Conservation (phyloP, 1,140 invertebrate species). For the Ylistrum balloti region DNA sequence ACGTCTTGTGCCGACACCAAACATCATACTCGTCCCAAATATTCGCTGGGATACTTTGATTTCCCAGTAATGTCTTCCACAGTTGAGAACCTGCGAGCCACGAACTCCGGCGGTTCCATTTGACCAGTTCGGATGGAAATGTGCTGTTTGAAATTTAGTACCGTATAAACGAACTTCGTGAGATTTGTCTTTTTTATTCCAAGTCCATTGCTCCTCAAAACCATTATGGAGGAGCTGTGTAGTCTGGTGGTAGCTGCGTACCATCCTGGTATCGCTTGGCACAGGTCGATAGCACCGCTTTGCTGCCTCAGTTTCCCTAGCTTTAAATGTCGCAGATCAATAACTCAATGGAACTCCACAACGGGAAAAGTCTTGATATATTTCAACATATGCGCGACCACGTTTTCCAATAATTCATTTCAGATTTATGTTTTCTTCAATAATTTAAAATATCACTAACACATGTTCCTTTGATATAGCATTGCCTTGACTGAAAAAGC, state of each 20-base stretch:
- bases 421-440: not conserved
- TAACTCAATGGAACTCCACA: not conserved
- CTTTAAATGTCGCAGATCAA: not conserved
- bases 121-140: slow-evolving; percentile 90
- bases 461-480: not conserved
- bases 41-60: slow-evolving; percentile 86
- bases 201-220: slow-evolving; percentile 87
- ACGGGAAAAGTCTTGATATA: not conserved
- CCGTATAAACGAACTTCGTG: slow-evolving; percentile 87
- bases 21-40: slow-evolving; percentile 91
- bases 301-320: slow-evolving; percentile 28
- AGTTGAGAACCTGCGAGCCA: slow-evolving; percentile 86
- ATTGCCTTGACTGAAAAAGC: not conserved
- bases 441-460: not conserved
- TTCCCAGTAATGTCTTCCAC: slow-evolving; percentile 88
- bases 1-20: slow-evolving; percentile 87
- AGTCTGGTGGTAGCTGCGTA: not conserved
- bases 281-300: slow-evolving; percentile 31
- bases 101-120: slow-evolving; percentile 89
- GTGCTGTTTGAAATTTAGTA: slow-evolving; percentile 80
- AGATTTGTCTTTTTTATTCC: slow-evolving; percentile 86
- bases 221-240: slow-evolving; percentile 74
- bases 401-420: slow-evolving; percentile 3
- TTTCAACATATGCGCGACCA: not conserved
- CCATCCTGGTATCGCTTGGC: slow-evolving; percentile 5